Evolutionary conservation across 2,797 vertebrate genomes (phyloP), one percentile per base, ranked within the genome.

Genomic region (Ambastaia sidthimunki): DNA sequence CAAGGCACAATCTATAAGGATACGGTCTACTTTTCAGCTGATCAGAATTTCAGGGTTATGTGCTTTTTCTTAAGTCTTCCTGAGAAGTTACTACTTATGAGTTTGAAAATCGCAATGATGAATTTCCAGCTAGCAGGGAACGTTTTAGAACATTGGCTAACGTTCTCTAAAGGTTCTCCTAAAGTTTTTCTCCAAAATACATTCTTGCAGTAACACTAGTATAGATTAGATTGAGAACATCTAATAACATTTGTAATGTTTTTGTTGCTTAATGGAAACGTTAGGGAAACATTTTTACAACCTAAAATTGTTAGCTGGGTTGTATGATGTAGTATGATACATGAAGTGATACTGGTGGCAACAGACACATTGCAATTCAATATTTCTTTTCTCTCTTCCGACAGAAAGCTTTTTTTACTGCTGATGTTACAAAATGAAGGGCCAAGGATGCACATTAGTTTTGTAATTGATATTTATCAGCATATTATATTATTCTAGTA

Each of bases 61-160:
- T 52, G 25, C 72, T 65, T 12, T 41, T 18, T 63, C 47, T 21
- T 15, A 74, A 63, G 59, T 48, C 59, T 21, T 74, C 34, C 37
- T 59, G 19, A 21, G 19, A 23, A 18, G 21, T 60, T 60, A 15
- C 11, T 28, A 60, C 23, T 60, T 23, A 25, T 28, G 23, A 28
- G 12, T 60, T 7, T 63, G 1, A 12, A 74, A 62, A 48, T 73
- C 16, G 59, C 9, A 48, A 31, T 47, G 47, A 62, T 19, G 16
- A 62, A 41, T 41, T 41, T 9, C 37, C 37, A 41, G 7, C 37
- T 10, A 41, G 9, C 37, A 37, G 34, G 37, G 37, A 37, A 37
- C 34, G 4, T 37, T 37, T 37, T 37, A 37, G 34, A 37, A 37
- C 4, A 5, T 37, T 37, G 34, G 34, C 2, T 37, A 37, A 37